Evolutionary conservation across 2,888 invertebrate species (phyloP).

Genomic region (Tortrix viridana): DNA sequence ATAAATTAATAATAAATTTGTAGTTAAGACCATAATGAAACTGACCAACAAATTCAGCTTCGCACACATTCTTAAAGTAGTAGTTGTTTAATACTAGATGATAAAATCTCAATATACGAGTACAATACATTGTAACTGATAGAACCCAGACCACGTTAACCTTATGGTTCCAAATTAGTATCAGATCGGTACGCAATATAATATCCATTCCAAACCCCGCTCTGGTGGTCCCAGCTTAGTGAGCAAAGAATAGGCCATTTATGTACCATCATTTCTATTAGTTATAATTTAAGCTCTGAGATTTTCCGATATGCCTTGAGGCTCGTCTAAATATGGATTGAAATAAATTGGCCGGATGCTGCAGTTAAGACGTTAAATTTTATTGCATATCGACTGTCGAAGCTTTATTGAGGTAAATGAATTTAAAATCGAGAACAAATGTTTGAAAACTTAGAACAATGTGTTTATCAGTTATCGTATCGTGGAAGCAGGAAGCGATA

Average conservation of each 20-base stretch:
- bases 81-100: no score
- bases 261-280: slow-evolving; percentile 66
- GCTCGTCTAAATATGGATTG: slow-evolving; percentile 53
- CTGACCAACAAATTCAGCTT: no score
- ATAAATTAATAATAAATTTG: no score
- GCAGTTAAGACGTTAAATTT: slow-evolving; percentile 10
- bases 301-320: slow-evolving; percentile 54
- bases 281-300: slow-evolving; percentile 60
- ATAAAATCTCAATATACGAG: no score
- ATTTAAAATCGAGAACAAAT: slow-evolving; percentile 14
- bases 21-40: no score
- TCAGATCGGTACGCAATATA: slow-evolving; percentile 33
- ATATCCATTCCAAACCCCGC: slow-evolving; percentile 45
- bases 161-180: slow-evolving; percentile 17
- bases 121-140: no score
- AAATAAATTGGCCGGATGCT: slow-evolving; percentile 45
- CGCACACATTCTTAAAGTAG: no score
- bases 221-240: slow-evolving; percentile 59
- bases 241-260: slow-evolving; percentile 62
- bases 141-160: neutral
- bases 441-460: slow-evolving; percentile 49
- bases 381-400: slow-evolving; percentile 17
- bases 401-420: slow-evolving; percentile 7
- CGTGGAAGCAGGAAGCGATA: slow-evolving; percentile 79
- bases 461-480: slow-evolving; percentile 71